These are phyloP conservation scores for Desoria tigrina DNA, from an alignment of 2,888 invertebrate species.

Conservation along the genomic window DNA sequence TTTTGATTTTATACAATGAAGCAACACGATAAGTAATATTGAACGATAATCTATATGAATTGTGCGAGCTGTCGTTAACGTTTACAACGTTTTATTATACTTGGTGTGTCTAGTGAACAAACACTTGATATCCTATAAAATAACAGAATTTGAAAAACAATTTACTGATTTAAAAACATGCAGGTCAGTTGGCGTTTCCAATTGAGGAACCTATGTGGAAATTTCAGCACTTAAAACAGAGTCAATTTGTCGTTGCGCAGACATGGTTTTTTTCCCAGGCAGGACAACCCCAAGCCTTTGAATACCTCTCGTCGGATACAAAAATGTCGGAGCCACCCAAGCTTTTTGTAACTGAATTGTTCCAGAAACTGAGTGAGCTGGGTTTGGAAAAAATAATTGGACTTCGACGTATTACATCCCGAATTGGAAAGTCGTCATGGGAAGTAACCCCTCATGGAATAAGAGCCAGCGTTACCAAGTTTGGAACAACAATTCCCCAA, in stretches of 20 bases:
- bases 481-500: not conserved
- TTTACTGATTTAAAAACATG: too few species aligned
- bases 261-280: not conserved
- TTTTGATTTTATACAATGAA: too few species aligned
- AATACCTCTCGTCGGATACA: not conserved
- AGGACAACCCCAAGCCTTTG: not conserved
- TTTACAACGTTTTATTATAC: too few species aligned
- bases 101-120: too few species aligned
- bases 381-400: constrained; percentile 1
- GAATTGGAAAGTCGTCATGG: not conserved
- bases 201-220: not conserved
- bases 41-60: too few species aligned
- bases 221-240: not conserved
- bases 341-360: not conserved
- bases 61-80: too few species aligned
- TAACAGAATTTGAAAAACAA: too few species aligned
- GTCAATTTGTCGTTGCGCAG: not conserved
- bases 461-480: not conserved
- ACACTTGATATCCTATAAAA: too few species aligned
- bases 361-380: not conserved
- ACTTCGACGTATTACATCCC: not conserved
- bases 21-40: too few species aligned
- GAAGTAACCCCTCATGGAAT: not conserved
- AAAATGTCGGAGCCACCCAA: not conserved
- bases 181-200: not conserved